Evolutionary conservation across 2,888 invertebrate genomes (phyloP).

Genomic region (Chrysina gloriosa): DNA sequence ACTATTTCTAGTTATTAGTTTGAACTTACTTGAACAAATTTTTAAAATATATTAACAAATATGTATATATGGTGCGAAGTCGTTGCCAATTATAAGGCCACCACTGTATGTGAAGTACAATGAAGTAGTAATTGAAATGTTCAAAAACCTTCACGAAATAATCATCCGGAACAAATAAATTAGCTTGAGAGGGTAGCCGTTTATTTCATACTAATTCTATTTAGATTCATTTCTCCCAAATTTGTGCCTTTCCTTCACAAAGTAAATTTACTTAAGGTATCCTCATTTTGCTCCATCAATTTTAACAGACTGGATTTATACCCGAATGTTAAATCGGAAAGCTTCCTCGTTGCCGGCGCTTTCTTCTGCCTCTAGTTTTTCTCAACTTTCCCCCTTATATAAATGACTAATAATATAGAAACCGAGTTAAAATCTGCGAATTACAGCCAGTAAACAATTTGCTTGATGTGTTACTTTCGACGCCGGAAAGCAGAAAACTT

Average conservation of each 20-base stretch:
- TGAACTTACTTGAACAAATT: no score
- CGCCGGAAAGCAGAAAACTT: slow-evolving; percentile 4
- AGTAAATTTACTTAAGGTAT: slow-evolving; percentile 26
- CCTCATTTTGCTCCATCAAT: slow-evolving; percentile 30
- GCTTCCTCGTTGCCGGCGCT: neutral
- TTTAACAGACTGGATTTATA: slow-evolving; percentile 21
- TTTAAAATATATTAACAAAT: no score
- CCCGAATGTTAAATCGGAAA: slow-evolving; percentile 15
- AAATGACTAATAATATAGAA: slow-evolving; percentile 37
- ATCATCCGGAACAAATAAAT: no score
- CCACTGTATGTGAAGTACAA: no score
- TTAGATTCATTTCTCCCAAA: slow-evolving; percentile 2
- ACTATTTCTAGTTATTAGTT: no score
- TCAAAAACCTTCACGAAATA: no score
- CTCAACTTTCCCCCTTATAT: slow-evolving; percentile 20
- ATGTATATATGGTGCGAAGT: no score
- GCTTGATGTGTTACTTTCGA: slow-evolving; percentile 39
- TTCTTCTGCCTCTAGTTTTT: neutral
- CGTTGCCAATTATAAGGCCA: no score
- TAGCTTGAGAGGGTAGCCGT: neutral
- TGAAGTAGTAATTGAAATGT: no score
- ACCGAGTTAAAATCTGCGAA: slow-evolving; percentile 35
- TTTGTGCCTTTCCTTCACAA: slow-evolving; percentile 10
- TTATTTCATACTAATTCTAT: slow-evolving; percentile 18
- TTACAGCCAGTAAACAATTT: slow-evolving; percentile 39